Evolutionary conservation across 2,888 invertebrate species (phyloP), one percentile per base, ranked within the genome.

Genomic region (Monoplex corrugatus): DNA sequence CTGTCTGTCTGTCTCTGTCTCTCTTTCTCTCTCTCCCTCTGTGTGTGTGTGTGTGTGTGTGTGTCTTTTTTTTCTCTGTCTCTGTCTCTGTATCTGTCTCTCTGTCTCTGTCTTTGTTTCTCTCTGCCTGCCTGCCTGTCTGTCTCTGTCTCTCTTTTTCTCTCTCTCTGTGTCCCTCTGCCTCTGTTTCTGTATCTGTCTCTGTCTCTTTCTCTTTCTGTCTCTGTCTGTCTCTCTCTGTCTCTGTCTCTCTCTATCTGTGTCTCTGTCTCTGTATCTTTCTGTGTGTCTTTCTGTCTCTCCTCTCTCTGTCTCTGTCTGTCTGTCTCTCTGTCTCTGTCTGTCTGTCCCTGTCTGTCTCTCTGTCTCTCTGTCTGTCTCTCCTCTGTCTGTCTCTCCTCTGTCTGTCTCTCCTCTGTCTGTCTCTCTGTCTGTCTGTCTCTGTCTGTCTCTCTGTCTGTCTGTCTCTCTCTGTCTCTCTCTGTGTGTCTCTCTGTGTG

Each of bases 131-230:
- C 35, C 32, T 72, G 72, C 35, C 32, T 72, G 72, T 72, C 32
- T 72, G 72, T 72, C 32, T 72, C 32, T 72, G 72, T 72, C 75
- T 75, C 75, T 75, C 75, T 75, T 35, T 75, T n/a, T 75, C 35
- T 75, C 75, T 75, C 75, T 75, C 75, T 75, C 75, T 38, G 35
- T 38, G 35, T 75, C 75, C 35, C 32, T 35, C 75, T 75, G 35
- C n/a, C 75, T 19, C 10, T n/a, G n/a, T n/a, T 10, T 10, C 50
- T 75, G 35, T 75, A 32, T 75, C 75, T 75, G 13, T 75, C 75
- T 75, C 75, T 75, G 35, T 75, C 75, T 75, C 75, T 2, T 35
- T 75, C 32, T 75, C 50, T 72, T 28, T 72, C 72, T 72, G 16
- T 72, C 72, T 72, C 72, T 72, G 16, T 72, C 72, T 72, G 13